Conservation (phyloP, 2,888 invertebrate species). For the Sicus ferrugineus region DNA sequence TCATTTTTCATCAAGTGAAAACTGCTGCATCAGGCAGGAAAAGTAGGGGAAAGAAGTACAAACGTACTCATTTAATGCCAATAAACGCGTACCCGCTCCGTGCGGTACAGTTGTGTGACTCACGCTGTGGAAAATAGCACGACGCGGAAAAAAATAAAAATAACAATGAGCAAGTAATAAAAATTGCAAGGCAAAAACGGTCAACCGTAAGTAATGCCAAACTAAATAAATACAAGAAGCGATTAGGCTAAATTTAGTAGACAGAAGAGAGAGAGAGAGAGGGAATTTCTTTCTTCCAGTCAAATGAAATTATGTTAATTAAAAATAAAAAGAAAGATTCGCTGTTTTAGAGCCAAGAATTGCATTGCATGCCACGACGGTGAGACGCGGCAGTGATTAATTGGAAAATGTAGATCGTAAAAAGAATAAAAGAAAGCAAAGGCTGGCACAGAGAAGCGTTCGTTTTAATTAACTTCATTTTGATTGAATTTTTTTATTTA, state of each 20-base stretch:
- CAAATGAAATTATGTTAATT: not conserved
- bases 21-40: too few species aligned
- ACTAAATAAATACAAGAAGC: not conserved
- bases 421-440: not conserved
- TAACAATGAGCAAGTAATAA: not conserved
- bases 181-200: not conserved
- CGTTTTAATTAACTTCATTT: not conserved
- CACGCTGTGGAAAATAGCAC: not conserved
- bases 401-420: not conserved
- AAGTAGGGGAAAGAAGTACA: too few species aligned
- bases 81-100: not conserved
- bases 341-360: too few species aligned
- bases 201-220: too few species aligned
- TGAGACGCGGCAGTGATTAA: not conserved
- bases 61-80: too few species aligned
- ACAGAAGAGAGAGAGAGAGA: not conserved
- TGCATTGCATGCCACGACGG: too few species aligned
- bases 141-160: not conserved
- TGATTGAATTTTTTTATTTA: not conserved
- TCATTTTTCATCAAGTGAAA: too few species aligned
- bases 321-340: not conserved
- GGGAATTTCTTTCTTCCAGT: not conserved
- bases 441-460: not conserved
- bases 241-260: not conserved
- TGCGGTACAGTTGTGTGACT: too few species aligned